Evolutionary conservation across 2,888 invertebrate species (phyloP), one percentile per base, ranked within the genome.

Genomic region (Hirtodrosophila alboralis): DNA sequence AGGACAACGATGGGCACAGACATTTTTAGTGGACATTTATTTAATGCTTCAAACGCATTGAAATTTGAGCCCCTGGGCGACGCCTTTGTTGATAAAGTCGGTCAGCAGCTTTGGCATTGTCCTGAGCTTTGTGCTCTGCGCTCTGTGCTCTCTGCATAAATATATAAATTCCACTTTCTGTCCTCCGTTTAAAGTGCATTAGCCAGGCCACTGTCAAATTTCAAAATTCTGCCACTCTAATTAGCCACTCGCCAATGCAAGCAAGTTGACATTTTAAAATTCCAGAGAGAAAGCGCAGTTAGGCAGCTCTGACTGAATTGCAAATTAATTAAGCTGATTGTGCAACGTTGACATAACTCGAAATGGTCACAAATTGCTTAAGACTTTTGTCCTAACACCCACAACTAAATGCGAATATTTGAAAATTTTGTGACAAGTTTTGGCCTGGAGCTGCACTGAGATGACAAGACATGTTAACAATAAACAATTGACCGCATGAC

Each of bases 1-100:
- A 59, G 58, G 51, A 57, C 59, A 56, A 51, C 27, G 38, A 48
- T 47, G 56, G 43, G 13, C 63, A 71, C 61, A 71, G 85, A 79
- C 79, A 85, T 72, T 85, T 79, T 79, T 83, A 79, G 83, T 85
- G 79, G 79, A 79, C 79, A 79, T 79, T 79, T 79, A 79, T 79
- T 78, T 79, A 81, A 78, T 84, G 79, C 78, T 78, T 66, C 79
- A 83, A 85, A 78, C 83, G 85, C 85, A 81, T 81, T 81, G 78
- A 79, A 78, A 81, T 84, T 59, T 71, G 33, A 62, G 68, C 72
- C 63, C 63, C 57, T 27, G 56, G 71, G 85, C 83, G 64, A 16
- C 61, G 61, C 63, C 64, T 71, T 84, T 81, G 73, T 76, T 75
- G 75, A 83, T 75, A 53, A 76, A 83, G 79, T 76, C 79, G 84